Conservation (phyloP, 2,888 invertebrate species). For the Hydroisotoma schaefferi region DNA sequence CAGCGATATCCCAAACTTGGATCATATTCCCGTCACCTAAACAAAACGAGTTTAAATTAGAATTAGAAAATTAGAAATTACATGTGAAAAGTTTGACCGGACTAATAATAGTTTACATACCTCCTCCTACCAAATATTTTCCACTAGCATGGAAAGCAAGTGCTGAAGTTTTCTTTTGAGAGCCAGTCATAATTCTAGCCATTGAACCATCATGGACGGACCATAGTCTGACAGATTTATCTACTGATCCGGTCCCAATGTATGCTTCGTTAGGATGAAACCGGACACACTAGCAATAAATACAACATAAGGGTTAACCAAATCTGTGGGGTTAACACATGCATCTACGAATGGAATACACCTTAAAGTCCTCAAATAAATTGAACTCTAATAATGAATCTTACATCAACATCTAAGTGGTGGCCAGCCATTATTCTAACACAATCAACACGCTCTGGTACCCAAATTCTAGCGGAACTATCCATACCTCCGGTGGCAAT, state of each 20-base stretch:
- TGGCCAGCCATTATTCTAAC: slow-evolving; percentile 84
- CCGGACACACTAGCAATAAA: slow-evolving; percentile 65
- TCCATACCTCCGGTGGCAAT: slow-evolving; percentile 79
- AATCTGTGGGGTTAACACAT: too few species aligned
- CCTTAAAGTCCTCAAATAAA: too few species aligned
- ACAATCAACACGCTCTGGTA: slow-evolving; percentile 73
- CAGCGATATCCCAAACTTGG: slow-evolving; percentile 69
- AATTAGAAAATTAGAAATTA: slow-evolving; percentile 3
- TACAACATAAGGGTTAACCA: not conserved
- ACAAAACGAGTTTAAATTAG: too few species aligned
- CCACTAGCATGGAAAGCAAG: slow-evolving; percentile 83
- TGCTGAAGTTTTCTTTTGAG: slow-evolving; percentile 67
- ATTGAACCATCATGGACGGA: slow-evolving; percentile 75
- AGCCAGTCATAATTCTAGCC: slow-evolving; percentile 74
- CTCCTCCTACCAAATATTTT: slow-evolving; percentile 76
- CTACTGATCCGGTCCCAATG: slow-evolving; percentile 84
- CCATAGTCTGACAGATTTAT: slow-evolving; percentile 84
- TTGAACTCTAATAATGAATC: slow-evolving; percentile 48
- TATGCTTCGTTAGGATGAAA: slow-evolving; percentile 92
- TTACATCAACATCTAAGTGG: slow-evolving; percentile 79
- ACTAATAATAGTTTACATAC: slow-evolving; percentile 57
- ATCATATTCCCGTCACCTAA: slow-evolving; percentile 67
- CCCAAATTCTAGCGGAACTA: slow-evolving; percentile 76
- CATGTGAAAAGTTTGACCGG: not conserved
- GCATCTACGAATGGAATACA: too few species aligned